Base-by-base conservation (phyloP, 2,888 invertebrate species). In the Rhamnusium bicolor region DNA sequence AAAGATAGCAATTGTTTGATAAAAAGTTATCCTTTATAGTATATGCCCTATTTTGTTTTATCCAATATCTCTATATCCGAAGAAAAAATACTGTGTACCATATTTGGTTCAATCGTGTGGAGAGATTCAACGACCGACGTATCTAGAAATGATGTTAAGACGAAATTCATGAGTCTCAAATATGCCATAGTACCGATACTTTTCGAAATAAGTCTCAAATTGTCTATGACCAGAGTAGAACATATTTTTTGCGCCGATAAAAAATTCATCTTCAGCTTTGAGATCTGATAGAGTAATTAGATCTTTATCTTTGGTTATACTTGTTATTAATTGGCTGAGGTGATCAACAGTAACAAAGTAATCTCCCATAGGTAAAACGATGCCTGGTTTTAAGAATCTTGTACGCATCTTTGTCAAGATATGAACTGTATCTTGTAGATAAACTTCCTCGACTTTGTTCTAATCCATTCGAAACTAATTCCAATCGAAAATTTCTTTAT, bases 261-360 rank as follows among this genome's bases (percentile, higher is more conserved):
- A 66, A 65, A 66, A 66, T 66, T 66, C 51, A 66, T 66, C 54
- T 29, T 66, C 53, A 14, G 53, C 32, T 29, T 53, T 53, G 4
- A 66, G 27, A 27, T 66, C 66, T 16, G 53, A 21, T 16, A 18
- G 3, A 16, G 47, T 66, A 19, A 66, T n/a, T 18, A 54, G 18
- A 51, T 66, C 27, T 29, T 66, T 66, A 32, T 66, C 66, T 54
- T 66, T 66, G 19, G 24, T 10, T 8, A 24, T 14, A 5, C 7
- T 66, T n/a, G 12, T 53, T 8, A 53, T 66, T 4, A 66, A 14
- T 6, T 53, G n/a, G 16, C 14, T 53, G 16, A 66, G 53, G 14
- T 66, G 66, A 21, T 54, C 66, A 27, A 21, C 18, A n/a, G n/a
- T n/a, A n/a, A n/a, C n/a, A n/a, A n/a, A n/a, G n/a, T n/a, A n/a